Evolutionary conservation across 2,888 invertebrate genomes (phyloP), one percentile per base, ranked within the genome.

Genomic region (Papilio demoleus): DNA sequence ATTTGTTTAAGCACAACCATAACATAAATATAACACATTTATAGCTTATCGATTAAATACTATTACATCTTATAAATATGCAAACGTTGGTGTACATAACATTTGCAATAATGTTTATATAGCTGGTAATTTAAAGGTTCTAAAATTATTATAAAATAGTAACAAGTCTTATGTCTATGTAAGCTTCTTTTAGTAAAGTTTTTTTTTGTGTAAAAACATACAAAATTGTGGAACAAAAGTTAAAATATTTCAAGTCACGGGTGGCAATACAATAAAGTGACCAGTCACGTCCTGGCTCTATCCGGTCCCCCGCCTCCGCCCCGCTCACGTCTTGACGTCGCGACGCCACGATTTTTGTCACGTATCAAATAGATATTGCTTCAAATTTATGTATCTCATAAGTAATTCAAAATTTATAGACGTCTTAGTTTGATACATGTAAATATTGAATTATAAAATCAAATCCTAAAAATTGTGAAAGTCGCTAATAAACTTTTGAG

Each of bases 221-320:
- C 22, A 24, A 56, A n/a, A 53, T 53, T 50, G n/a, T 12, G 6
- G 11, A 17, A 47, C 34, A 47, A 47, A 63, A 63, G 34, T 63
- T 63, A 19, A 47, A 47, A 63, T 47, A 34, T 34, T 34, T 63
- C 63, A 45, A 47, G 63, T 47, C 47, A 50, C 63, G 47, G 34
- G n/a, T 45, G 11, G 17, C 45, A 62, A 45, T 62, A 62, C 62
- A 62, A 60, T 60, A 40, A 40, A 40, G 38, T 60, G 60, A 60
- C 60, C 60, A 40, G 60, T 60, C 60, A 60, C 60, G 60, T 60
- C n/a, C 38, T 4, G n/a, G 12, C 22, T 14, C 22, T 38, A 14
- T 22, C 22, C 38, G 5, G 19, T n/a, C n/a, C n/a, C n/a, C n/a
- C 22, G 5, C 6, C 3, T 9, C 0, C 1, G n/a, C 56, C 1